Conservation (phyloP, 2,113 vertebrate genomes). For the Syngnathoides biaculeatus region DNA sequence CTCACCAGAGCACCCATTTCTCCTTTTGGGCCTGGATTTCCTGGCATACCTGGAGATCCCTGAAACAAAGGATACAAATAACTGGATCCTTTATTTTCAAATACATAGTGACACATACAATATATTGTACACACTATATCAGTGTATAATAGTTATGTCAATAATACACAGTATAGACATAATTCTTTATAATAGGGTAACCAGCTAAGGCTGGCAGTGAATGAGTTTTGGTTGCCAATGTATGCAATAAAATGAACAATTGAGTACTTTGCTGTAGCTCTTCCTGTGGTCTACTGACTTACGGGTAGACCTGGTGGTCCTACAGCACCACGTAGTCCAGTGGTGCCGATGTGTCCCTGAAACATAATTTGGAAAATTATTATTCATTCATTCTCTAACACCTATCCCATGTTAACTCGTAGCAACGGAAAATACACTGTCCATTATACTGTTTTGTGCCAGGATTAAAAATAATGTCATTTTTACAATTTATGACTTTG, state of each 20-base stretch:
- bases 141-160: neutral
- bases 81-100: neutral
- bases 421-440: neutral
- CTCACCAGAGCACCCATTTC: conserved; percentile 83
- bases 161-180: neutral
- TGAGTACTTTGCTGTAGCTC: no score
- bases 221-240: neutral
- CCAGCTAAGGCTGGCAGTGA: neutral
- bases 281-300: conserved; percentile 53
- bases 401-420: neutral
- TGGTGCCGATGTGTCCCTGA: conserved; percentile 82
- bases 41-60: conserved; percentile 82
- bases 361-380: conserved; percentile 34
- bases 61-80: conserved; percentile 50
- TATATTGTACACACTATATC: neutral
- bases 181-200: neutral
- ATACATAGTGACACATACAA: neutral
- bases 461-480: no score
- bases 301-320: conserved; percentile 92
- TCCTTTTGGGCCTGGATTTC: conserved; percentile 82
- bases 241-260: neutral
- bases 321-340: conserved; percentile 80
- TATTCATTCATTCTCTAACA: neutral
- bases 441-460: neutral
- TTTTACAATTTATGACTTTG: neutral